Percentiles rank a stretch among this genome's conserved stretches.
phyloP scores from a whole-genome alignment of 2,797 vertebrate species.

The Gambusia yucatana region DNA sequence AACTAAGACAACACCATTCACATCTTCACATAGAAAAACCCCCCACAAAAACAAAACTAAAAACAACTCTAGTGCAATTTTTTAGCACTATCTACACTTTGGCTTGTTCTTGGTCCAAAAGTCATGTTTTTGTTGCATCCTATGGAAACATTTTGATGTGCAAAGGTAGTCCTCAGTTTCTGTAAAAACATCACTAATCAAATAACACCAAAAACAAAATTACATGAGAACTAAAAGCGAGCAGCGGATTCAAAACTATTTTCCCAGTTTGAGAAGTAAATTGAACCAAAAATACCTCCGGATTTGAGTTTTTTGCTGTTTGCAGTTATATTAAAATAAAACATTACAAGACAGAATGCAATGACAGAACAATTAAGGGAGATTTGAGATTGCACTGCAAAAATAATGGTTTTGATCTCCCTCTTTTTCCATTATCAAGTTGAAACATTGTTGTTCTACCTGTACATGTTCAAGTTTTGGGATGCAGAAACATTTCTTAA shows the following conservation, averaged over 20 bases:
- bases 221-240: slow-evolving; percentile 14
- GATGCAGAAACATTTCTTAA: slow-evolving; percentile 15
- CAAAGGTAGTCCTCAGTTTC: slow-evolving; percentile 40
- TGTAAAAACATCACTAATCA: slow-evolving; percentile 36
- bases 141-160: slow-evolving; percentile 44
- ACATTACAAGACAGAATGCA: slow-evolving; percentile 22
- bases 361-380: slow-evolving; percentile 29
- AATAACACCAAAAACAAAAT: slow-evolving; percentile 11
- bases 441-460: slow-evolving; percentile 16
- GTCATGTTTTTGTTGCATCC: slow-evolving; percentile 44
- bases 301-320: slow-evolving; percentile 15
- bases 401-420: slow-evolving; percentile 40
- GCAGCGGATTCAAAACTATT: slow-evolving; percentile 19
- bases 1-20: slow-evolving; percentile 48
- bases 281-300: slow-evolving; percentile 9
- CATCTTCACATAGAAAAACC: slow-evolving; percentile 51
- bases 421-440: slow-evolving; percentile 34
- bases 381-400: slow-evolving; percentile 70
- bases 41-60: slow-evolving; percentile 24
- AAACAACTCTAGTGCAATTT: slow-evolving; percentile 71
- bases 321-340: slow-evolving; percentile 24
- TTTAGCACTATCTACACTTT: slow-evolving; percentile 72
- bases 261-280: slow-evolving; percentile 14
- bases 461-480: slow-evolving; percentile 17
- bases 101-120: slow-evolving; percentile 75